Base-by-base conservation (phyloP, 2,888 invertebrate genomes). In the Platypus cylindrus region DNA sequence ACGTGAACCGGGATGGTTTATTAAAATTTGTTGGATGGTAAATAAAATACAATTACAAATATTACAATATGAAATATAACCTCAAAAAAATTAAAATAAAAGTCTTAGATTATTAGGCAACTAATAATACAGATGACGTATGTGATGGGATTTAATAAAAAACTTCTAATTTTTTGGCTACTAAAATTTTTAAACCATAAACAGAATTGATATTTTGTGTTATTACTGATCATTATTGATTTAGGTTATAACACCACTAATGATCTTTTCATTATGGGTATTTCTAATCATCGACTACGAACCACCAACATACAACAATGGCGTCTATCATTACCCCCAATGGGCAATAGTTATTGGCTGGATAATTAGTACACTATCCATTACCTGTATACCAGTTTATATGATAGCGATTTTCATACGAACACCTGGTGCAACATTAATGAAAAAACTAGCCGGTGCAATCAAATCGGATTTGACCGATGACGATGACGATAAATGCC, bases 261-360 rank as follows among this genome's bases (percentile, higher is more conserved):
- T 89, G 38, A 75, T 91, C 36, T 63, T 89, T 68, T 78, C 80
- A 12, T 74, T 91, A 33, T 89, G 87, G 87, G 75, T 90, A 36
- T 83, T 87, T 50, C 83, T 85, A 51, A 67, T 90, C 54, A 79
- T 87, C 36, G 87, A 89, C 62, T 90, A 90, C 59, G 76, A 79
- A 49, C 79, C 83, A 28, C 85, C 89, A 7, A 79, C 78, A 17
- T 86, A 89, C 58, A 78, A 82, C 46, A 83, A 83, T 50, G 84
- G 82, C 38, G 67, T 68, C 36, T 82, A 83, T 52, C 63, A 64
- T 32, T 91, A 86, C 59, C 90, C 91, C 0, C 63, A 66, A 37
- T 90, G 90, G 89, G 84, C 86, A 15, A 80, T 84, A 49, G 76
- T 71, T 11, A 64, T 91, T 32, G 91, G 91, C 26, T 91, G 91